A percentile compares a stretch with the other conserved stretches of the same genome.
Evolutionary conservation across 2,113 vertebrate species (phyloP).

Genomic region (Peromyscus leucopus): DNA sequence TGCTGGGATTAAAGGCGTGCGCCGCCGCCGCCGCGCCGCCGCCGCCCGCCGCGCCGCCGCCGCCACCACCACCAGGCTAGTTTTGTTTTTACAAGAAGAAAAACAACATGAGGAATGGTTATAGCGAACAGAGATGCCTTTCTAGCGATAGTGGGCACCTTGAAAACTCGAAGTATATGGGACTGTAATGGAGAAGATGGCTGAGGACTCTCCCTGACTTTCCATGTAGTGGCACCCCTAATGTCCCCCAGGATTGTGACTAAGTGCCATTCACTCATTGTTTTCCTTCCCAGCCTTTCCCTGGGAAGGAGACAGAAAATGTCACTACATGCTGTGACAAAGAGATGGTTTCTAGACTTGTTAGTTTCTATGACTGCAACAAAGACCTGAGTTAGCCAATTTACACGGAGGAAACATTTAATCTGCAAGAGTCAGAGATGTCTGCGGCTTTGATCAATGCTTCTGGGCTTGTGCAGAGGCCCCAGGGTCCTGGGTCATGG

Average conservation of each 20-base stretch:
- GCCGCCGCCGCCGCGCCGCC: too few species aligned
- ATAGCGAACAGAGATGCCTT: neutral
- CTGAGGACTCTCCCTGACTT: fast-evolving
- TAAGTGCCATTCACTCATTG: neutral
- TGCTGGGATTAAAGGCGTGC: too few species aligned
- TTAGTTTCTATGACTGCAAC: neutral
- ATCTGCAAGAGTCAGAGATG: neutral
- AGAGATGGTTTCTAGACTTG: neutral
- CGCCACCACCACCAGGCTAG: too few species aligned
- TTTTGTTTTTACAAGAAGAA: neutral
- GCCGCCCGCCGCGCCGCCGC: too few species aligned
- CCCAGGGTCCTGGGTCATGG: fast-evolving
- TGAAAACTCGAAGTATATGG: neutral
- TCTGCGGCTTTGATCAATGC: neutral
- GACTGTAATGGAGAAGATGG: neutral
- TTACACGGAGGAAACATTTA: neutral
- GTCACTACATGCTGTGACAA: neutral
- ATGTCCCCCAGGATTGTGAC: neutral
- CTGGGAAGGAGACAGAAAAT: neutral
- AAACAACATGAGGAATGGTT: neutral
- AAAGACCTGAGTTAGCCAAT: neutral
- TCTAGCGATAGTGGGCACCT: neutral
- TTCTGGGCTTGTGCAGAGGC: neutral
- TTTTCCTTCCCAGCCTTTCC: neutral
- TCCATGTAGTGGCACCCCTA: neutral